phyloP scores from a whole-genome alignment of 2,797 vertebrate species.

The Thalassophryne amazonica region DNA sequence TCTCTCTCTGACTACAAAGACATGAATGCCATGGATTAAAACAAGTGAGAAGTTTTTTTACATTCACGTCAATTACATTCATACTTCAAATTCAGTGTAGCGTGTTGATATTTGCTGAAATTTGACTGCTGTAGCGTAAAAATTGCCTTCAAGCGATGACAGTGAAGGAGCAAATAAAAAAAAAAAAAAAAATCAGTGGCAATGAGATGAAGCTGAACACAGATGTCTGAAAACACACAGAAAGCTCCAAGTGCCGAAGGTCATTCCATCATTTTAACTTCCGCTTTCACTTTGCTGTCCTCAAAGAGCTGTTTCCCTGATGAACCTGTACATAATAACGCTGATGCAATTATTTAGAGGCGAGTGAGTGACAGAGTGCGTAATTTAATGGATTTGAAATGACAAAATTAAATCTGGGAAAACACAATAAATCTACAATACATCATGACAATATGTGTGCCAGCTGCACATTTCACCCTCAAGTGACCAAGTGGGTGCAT shows the following conservation, averaged over 20 bases:
- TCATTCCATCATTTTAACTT: conserved; percentile 22
- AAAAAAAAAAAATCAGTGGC: not conserved
- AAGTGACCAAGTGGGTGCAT: no score
- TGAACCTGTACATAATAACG: conserved; percentile 29
- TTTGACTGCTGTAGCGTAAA: no score
- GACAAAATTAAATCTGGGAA: conserved; percentile 51
- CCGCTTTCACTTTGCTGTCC: conserved; percentile 16
- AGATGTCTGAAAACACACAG: not conserved
- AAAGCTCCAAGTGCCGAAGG: not conserved
- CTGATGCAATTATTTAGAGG: conserved; percentile 19
- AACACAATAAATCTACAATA: conserved; percentile 52
- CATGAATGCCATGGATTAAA: not conserved
- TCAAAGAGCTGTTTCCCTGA: conserved; percentile 15
- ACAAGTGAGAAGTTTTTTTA: not conserved
- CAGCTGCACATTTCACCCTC: conserved; percentile 12
- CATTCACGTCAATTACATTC: not conserved
- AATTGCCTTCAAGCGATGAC: no score
- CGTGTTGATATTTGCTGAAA: not conserved
- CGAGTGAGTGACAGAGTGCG: conserved; percentile 18
- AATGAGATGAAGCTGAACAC: conserved; percentile 3
- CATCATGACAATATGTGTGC: conserved; percentile 32
- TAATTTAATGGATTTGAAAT: conserved; percentile 61
- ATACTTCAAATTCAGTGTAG: not conserved
- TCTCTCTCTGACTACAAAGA: no score
- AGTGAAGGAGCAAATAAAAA: conserved; percentile 1